Base-by-base conservation (phyloP, 2,888 invertebrate species). In the Eledone cirrhosa region DNA sequence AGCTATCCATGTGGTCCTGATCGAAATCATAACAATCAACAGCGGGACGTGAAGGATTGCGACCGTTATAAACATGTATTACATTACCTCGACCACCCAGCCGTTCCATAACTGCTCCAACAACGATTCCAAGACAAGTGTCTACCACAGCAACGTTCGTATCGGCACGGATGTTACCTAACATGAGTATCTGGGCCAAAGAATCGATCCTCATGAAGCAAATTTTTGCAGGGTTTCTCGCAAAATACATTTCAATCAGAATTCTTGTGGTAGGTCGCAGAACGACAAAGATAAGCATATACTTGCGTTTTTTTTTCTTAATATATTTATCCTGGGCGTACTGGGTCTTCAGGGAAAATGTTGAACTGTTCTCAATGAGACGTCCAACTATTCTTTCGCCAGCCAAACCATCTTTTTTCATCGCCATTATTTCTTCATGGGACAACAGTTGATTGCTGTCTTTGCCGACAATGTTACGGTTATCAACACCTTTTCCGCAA, bases 241-340 rank as follows among this genome's bases (percentile, higher is more conserved):
- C 93, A 88, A 95, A 96, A 91, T 95, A 95, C 87, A 97, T 95
- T 85, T 97, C 95, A 29, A 94, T 92, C 72, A 99, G 91, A n/a
- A 95, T 91, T 74, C 96, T 92, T 80, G 98, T 93, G 59, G 94
- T 95, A 0, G 98, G 97, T 88, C 93, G 94, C 8, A 95, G 92
- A 76, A 98, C 84, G 22, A 90, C 88, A 77, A 89, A 86, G 76
- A 85, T 22, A 16, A 41, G 33, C 72, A 72, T 72, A 31, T 72
- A 41, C 22, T 72, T 72, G 8, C 72, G 72, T 87, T 96, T 95
- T 90, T 99, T 99, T 90, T 98, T 98, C 79, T 90, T 95, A 69
- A 98, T 92, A 90, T 98, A 99, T 90, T 98, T 98, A 85, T 96
- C 96, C 90, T 98, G 92, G 0, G 92, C 90, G 90, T 94, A 98